phyloP scores from a whole-genome alignment of 2,113 vertebrate species.

The Amazona guildingii region DNA sequence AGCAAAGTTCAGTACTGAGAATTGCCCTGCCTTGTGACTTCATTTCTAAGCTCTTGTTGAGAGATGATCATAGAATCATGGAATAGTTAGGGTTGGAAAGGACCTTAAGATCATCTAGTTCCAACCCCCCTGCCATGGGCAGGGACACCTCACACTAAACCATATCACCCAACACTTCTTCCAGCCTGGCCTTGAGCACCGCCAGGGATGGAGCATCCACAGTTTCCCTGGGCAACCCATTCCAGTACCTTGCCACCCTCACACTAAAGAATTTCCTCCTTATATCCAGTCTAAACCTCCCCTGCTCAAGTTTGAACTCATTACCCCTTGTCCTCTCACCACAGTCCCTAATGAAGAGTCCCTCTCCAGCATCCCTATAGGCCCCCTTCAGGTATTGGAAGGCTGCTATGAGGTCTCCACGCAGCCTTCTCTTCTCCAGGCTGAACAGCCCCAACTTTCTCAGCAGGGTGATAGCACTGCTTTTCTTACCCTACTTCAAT shows the following conservation, averaged over 20 bases:
- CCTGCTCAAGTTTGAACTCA: too few species aligned
- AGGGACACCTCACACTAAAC: not conserved
- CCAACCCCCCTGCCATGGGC: not conserved
- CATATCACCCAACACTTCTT: not conserved
- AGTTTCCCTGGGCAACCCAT: not conserved
- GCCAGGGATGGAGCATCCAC: not conserved
- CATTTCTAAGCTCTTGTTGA: not conserved
- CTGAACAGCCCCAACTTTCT: not conserved
- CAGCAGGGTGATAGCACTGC: not conserved
- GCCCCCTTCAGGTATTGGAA: not conserved
- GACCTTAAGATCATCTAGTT: not conserved
- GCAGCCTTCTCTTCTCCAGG: not conserved
- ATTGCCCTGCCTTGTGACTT: not conserved
- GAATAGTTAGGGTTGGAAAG: not conserved
- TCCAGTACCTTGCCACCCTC: not conserved
- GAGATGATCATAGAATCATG: not conserved
- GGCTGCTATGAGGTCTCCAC: not conserved
- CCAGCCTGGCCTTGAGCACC: not conserved
- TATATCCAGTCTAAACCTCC: too few species aligned
- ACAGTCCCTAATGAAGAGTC: too few species aligned
- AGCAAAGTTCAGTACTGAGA: not conserved
- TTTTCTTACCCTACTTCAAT: not conserved
- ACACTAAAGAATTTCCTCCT: too few species aligned
- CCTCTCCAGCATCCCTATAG: too few species aligned
- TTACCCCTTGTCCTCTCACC: too few species aligned